Percentiles rank a stretch among this genome's conserved stretches.
These are phyloP conservation scores for Drosophila picticornis DNA, from an alignment of 2,888 invertebrate species.

Conservation along the genomic window DNA sequence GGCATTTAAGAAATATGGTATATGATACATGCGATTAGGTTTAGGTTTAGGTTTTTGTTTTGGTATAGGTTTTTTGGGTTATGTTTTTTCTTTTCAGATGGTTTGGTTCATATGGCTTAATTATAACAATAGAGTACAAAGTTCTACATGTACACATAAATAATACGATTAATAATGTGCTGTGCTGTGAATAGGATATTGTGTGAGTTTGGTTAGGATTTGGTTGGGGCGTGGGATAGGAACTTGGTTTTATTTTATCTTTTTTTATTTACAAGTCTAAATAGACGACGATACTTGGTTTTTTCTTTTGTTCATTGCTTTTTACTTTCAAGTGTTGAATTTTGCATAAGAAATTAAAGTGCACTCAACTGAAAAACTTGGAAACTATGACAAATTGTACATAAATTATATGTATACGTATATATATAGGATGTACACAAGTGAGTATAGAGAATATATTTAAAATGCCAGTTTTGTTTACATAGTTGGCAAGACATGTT, in stretches of 20 bases:
- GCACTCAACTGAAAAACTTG: slow-evolving; percentile 51
- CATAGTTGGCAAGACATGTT: slow-evolving; percentile 11
- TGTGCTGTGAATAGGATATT: slow-evolving; percentile 43
- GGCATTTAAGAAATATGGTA: slow-evolving; percentile 24
- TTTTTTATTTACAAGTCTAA: slow-evolving; percentile 21
- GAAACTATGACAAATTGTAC: slow-evolving; percentile 30
- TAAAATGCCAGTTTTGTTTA: slow-evolving; percentile 19
- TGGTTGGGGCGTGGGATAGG: background rate
- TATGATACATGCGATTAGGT: slow-evolving; percentile 6
- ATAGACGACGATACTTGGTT: slow-evolving; percentile 50
- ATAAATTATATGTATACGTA: slow-evolving; percentile 27
- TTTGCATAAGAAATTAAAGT: slow-evolving; percentile 46
- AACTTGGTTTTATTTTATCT: background rate
- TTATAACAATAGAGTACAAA: slow-evolving; percentile 20
- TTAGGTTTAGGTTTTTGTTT: background rate
- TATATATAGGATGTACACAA: slow-evolving; percentile 9
- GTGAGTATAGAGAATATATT: slow-evolving; percentile 14
- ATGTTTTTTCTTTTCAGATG: background rate
- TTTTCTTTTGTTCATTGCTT: slow-evolving; percentile 72
- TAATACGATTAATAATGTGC: slow-evolving; percentile 52
- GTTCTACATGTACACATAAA: slow-evolving; percentile 26
- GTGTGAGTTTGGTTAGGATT: background rate
- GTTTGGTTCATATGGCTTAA: background rate
- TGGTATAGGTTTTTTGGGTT: background rate
- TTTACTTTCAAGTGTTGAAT: slow-evolving; percentile 52